Conservation (phyloP, 2,888 invertebrate species). For the Ptilodon capucinus region DNA sequence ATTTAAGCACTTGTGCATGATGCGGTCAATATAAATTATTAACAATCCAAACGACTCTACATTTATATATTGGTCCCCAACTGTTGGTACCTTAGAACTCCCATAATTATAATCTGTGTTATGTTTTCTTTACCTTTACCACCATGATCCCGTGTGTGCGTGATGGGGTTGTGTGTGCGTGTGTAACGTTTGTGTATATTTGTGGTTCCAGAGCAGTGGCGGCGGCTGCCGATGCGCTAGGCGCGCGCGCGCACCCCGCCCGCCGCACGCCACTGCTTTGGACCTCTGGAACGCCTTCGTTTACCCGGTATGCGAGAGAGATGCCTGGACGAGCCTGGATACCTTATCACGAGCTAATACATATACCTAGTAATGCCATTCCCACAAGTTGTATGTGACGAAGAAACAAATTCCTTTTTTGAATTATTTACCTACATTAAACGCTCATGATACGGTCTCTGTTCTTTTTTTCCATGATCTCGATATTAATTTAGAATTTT, state of each 20-base stretch:
- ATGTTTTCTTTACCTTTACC: slow-evolving; percentile 11
- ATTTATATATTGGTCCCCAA: background rate
- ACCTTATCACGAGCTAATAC: slow-evolving; percentile 34
- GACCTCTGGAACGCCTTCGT: slow-evolving; percentile 85
- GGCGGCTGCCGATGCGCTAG: slow-evolving; percentile 81
- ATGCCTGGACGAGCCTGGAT: slow-evolving; percentile 59
- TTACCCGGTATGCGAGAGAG: slow-evolving; percentile 84
- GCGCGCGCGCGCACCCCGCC: slow-evolving; percentile 85
- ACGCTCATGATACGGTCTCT: slow-evolving; percentile 34
- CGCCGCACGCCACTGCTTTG: slow-evolving; percentile 88
- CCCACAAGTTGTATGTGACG: background rate
- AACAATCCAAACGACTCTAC: too few relatives aligned
- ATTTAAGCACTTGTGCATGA: background rate
- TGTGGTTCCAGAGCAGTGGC: slow-evolving; percentile 84
- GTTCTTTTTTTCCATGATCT: slow-evolving; percentile 31
- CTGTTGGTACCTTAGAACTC: slow-evolving; percentile 27
- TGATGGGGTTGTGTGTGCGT: slow-evolving; percentile 42
- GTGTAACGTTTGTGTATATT: slow-evolving; percentile 75
- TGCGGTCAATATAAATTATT: background rate
- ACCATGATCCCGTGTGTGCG: slow-evolving; percentile 25
- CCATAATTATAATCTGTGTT: slow-evolving; percentile 9
- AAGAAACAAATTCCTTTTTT: background rate
- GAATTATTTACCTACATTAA: background rate
- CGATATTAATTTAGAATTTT: background rate
- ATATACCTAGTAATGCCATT: background rate